Base-by-base conservation (phyloP, 2,797 vertebrate genomes). In the Sandelia bainsii region DNA sequence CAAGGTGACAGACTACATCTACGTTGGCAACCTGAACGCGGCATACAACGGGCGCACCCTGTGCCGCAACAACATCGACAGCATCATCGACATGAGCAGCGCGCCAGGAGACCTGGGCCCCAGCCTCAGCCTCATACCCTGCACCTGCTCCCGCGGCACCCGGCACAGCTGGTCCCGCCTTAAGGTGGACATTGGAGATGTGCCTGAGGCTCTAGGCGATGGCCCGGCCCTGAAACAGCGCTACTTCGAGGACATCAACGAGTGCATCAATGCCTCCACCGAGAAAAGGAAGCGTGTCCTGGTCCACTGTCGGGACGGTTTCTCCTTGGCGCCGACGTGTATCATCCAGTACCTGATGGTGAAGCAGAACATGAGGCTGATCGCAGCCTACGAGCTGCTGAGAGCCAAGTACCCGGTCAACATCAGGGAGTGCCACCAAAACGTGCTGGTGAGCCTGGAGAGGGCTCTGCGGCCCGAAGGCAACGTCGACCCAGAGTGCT, bases 311-410 rank as follows among this genome's bases (percentile, higher is more conserved):
- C 90, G 94, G 0, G 95, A 96, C 53, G 95, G 94, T 5, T 96
- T 93, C 77, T 96, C 95, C 0, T 91, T 96, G 61, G 95, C 94
- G 0, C 94, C 95, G 0, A 95, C 94, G 1, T 96, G 95, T 1
- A 85, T 96, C 86, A 95, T 96, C 84, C 94, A 94, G 82, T 96
- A 96, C 65, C 92, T 96, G 80, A 96, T 96, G 95, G 93, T 95
- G 75, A 95, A 93, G 44, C 94, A 95, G 83, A 94, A 93, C 86
- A 96, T 95, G 95, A 91, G 93, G 84, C 92, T 96, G 62, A 92
- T 96, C 17, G 86, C 94, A 1, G 95, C 95, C 34, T 96, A 96
- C 0, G 95, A 96, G 87, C 86, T 96, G 4, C 89, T 96, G 69
- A 89, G 93, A 69, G 92, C 92, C 73, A 91, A 90, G 65, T 94